A percentile compares a stretch with the other conserved stretches of the same genome.
These are phyloP conservation scores for Cetonia aurata DNA, from an alignment of 2,888 invertebrate genomes.

Conservation along the genomic window DNA sequence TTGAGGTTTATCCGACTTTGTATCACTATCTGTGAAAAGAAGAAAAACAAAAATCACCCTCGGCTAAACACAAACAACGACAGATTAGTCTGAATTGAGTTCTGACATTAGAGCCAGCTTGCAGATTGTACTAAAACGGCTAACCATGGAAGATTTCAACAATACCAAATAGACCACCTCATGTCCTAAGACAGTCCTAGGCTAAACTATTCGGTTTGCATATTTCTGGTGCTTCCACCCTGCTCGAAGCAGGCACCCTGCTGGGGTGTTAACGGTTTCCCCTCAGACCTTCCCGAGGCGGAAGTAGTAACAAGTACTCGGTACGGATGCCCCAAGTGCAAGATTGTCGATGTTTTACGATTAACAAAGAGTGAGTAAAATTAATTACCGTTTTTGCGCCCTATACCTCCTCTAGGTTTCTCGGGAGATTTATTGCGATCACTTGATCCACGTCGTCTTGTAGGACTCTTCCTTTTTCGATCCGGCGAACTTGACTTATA, in stretches of 20 bases:
- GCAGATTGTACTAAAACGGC: constrained; percentile 84
- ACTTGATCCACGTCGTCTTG: constrained; percentile 13
- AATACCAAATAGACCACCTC: constrained; percentile 56
- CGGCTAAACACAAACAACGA: constrained; percentile 67
- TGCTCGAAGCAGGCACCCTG: constrained; percentile 75
- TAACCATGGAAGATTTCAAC: constrained; percentile 74
- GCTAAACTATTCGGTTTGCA: constrained; percentile 67
- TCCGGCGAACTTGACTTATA: constrained; percentile 39
- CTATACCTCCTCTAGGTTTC: constrained; percentile 17
- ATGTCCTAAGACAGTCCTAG: constrained; percentile 67
- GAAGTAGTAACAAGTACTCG: constrained; percentile 71
- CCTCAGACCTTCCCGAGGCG: constrained; percentile 88
- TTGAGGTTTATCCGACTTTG: constrained; percentile 40
- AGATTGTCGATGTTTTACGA: constrained; percentile 77
- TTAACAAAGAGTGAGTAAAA: constrained; percentile 46
- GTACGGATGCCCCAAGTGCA: constrained; percentile 79
- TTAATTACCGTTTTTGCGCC: constrained; percentile 44
- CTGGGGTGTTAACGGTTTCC: constrained; percentile 77
- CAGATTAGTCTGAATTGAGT: constrained; percentile 92
- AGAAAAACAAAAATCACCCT: constrained; percentile 46
- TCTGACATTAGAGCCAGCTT: constrained; percentile 73
- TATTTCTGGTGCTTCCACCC: constrained; percentile 83
- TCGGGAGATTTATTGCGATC: constrained; percentile 34
- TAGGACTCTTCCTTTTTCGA: constrained; percentile 21
- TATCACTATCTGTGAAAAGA: constrained; percentile 46